phyloP scores from a whole-genome alignment of 2,797 vertebrate species.

The Melanotaenia pygmaea region DNA sequence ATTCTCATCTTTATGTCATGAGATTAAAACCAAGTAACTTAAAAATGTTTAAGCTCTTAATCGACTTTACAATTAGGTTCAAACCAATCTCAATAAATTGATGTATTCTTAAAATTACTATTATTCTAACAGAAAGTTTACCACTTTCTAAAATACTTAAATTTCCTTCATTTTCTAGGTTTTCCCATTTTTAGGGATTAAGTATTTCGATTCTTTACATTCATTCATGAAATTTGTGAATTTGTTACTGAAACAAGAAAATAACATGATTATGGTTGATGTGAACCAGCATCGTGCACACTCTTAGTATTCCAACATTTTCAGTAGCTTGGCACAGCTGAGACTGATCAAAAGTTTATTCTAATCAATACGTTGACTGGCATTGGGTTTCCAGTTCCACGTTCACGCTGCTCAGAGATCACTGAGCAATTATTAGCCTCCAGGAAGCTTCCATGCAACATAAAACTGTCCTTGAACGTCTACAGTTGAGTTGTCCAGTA shows the following conservation, averaged over 20 bases:
- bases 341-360: constrained; percentile 5
- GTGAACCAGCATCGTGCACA: neutral
- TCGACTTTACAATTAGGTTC: too few species aligned
- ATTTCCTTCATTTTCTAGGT: too few species aligned
- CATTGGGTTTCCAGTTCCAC: neutral
- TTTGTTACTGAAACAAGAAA: neutral
- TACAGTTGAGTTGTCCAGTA: neutral
- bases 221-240: neutral
- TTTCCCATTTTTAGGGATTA: too few species aligned
- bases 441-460: neutral
- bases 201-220: neutral
- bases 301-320: neutral
- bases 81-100: too few species aligned
- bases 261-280: neutral
- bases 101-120: too few species aligned
- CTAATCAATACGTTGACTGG: neutral
- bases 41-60: too few species aligned
- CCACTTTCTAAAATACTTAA: too few species aligned
- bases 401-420: neutral
- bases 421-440: neutral
- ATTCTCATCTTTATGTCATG: too few species aligned
- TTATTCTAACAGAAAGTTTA: too few species aligned
- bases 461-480: neutral
- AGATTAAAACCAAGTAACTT: too few species aligned
- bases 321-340: neutral